Percentiles rank a stretch among this genome's conserved stretches.
Evolutionary conservation across 2,797 vertebrate genomes (phyloP).

Genomic region (Cryptoblepharus egeriae): DNA sequence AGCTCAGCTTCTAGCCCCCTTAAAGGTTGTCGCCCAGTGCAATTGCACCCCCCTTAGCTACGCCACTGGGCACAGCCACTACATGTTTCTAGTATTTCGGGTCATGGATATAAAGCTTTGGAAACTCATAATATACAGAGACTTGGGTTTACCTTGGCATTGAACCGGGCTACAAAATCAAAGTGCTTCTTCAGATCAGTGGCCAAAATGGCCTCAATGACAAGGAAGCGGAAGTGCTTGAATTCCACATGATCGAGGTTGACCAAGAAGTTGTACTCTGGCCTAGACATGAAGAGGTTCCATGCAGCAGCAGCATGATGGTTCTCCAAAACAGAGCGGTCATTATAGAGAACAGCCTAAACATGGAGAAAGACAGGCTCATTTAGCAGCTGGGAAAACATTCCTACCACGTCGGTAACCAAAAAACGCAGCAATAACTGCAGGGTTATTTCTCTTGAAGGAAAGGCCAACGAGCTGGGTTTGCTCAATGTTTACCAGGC

Average conservation of each 20-base stretch:
- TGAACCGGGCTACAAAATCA: slow-evolving; percentile 96
- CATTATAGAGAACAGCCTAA: slow-evolving; percentile 94
- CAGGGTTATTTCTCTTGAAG: too few relatives aligned
- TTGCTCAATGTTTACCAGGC: too few relatives aligned
- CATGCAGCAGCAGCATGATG: slow-evolving; percentile 97
- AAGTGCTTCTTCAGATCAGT: slow-evolving; percentile 99
- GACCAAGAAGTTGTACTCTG: slow-evolving; percentile 95
- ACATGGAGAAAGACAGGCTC: neutral
- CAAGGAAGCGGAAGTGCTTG: slow-evolving; percentile 97
- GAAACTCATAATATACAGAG: neutral
- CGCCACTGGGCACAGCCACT: too few relatives aligned
- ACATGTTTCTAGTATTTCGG: neutral
- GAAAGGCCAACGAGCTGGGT: too few relatives aligned
- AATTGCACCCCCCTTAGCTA: too few relatives aligned
- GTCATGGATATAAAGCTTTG: neutral
- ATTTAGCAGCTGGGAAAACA: too few relatives aligned
- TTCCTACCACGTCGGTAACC: too few relatives aligned
- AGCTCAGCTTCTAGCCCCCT: too few relatives aligned
- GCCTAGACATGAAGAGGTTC: slow-evolving; percentile 96
- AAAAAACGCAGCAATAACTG: too few relatives aligned
- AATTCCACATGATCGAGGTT: slow-evolving; percentile 96
- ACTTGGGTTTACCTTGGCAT: slow-evolving; percentile 88
- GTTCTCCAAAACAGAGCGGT: slow-evolving; percentile 97
- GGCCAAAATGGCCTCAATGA: slow-evolving; percentile 97
- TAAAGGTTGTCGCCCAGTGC: too few relatives aligned